Evolutionary conservation across 1,140 invertebrate species (phyloP).

Genomic region (Drosophila quadrilineata): DNA sequence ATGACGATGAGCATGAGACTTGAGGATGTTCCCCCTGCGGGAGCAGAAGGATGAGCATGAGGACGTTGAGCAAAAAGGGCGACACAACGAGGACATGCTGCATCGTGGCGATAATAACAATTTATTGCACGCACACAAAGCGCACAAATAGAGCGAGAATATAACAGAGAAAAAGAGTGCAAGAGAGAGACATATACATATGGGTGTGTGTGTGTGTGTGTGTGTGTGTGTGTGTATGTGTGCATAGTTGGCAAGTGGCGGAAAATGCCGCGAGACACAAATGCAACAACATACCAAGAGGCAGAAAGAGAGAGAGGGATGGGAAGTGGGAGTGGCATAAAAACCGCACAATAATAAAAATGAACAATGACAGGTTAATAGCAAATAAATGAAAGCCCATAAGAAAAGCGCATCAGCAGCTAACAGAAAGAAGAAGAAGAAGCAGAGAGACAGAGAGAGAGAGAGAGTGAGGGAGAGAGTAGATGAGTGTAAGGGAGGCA

Average conservation of each 20-base stretch:
- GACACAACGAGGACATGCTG: constrained; percentile 65
- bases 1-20: constrained; percentile 1
- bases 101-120: constrained; percentile 80
- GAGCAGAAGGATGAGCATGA: constrained; percentile 4
- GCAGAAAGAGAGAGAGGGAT: background rate
- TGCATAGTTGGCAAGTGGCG: constrained; percentile 55
- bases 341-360: constrained; percentile 80
- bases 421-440: constrained; percentile 1
- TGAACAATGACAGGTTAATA: constrained; percentile 81
- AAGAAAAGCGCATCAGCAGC: constrained; percentile 68
- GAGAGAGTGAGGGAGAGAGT: background rate
- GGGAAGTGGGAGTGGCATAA: constrained; percentile 50
- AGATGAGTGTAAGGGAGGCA: too few species aligned
- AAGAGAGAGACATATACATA: constrained; percentile 35
- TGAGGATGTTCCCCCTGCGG: too few species aligned
- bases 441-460: background rate
- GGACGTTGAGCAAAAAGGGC: constrained; percentile 26
- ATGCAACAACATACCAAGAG: constrained; percentile 45
- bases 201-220: too few species aligned
- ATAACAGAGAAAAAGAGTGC: constrained; percentile 22
- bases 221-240: too few species aligned
- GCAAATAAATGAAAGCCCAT: constrained; percentile 81
- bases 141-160: constrained; percentile 18
- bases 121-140: constrained; percentile 71
- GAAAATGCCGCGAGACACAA: constrained; percentile 74